Evolutionary conservation across 2,888 invertebrate species (phyloP).

Genomic region (Amphimallon solstitiale): DNA sequence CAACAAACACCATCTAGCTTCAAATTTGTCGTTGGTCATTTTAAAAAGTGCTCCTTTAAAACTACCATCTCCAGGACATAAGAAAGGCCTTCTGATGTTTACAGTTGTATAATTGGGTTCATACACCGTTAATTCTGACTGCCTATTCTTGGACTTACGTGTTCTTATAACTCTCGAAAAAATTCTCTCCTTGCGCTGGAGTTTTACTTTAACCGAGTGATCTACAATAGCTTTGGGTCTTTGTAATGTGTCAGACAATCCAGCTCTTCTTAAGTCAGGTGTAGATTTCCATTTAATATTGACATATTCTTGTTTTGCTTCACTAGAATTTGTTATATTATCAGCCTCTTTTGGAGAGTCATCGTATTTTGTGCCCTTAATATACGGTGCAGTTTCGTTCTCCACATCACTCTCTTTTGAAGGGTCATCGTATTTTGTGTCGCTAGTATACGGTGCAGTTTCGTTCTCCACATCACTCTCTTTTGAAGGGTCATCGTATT

Average conservation of each 20-base stretch:
- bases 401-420: too few species aligned
- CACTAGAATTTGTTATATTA: too few species aligned
- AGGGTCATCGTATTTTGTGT: too few species aligned
- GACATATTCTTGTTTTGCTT: neutral
- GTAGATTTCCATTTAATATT: neutral
- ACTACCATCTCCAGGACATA: neutral
- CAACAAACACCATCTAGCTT: constrained; percentile 3
- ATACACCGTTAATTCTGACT: neutral
- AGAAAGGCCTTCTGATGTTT: constrained; percentile 1
- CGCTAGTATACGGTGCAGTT: too few species aligned
- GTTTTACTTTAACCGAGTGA: too few species aligned
- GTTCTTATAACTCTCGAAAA: too few species aligned
- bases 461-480: too few species aligned
- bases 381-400: too few species aligned
- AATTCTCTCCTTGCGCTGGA: constrained; percentile 13
- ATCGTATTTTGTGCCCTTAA: too few species aligned
- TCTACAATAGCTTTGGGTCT: constrained; percentile 12
- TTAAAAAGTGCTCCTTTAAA: constrained; percentile 3
- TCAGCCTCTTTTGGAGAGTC: too few species aligned
- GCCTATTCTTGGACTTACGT: neutral
- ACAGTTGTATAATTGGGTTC: neutral
- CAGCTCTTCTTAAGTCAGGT: neutral
- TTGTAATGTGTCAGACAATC: neutral
- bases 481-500: too few species aligned
- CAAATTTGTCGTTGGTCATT: constrained; percentile 1